phyloP scores from a whole-genome alignment of 2,113 vertebrate genomes.

The Merops nubicus region DNA sequence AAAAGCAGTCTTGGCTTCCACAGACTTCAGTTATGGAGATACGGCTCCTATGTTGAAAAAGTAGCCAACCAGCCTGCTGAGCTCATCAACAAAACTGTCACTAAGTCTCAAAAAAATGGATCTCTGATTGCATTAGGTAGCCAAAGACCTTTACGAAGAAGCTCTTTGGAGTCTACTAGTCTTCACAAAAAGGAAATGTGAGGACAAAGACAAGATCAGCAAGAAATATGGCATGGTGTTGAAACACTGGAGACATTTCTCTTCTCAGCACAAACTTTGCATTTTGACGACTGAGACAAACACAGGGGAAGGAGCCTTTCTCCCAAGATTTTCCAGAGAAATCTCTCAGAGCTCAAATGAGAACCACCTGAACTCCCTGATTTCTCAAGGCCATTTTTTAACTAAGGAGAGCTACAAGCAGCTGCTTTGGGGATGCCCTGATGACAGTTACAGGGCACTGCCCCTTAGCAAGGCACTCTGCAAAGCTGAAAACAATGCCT shows the following conservation, averaged over 20 bases:
- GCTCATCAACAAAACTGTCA: background rate
- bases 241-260: background rate
- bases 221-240: background rate
- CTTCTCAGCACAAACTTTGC: slow-evolving; percentile 6
- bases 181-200: slow-evolving; percentile 14
- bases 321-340: background rate
- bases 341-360: background rate
- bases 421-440: background rate
- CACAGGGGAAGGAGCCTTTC: background rate
- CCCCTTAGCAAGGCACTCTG: background rate
- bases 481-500: background rate
- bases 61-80: background rate
- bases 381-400: background rate
- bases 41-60: background rate
- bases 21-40: background rate
- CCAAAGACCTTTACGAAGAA: slow-evolving; percentile 9
- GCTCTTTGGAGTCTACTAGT: slow-evolving; percentile 1
- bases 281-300: background rate
- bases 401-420: background rate
- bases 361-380: background rate
- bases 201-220: slow-evolving; percentile 23
- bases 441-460: background rate
- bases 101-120: background rate
- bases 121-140: background rate
- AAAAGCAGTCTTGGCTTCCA: background rate